Evolutionary conservation across 2,797 vertebrate species (phyloP), one percentile per base, ranked within the genome.

Genomic region (Phalanger gymnotis): DNA sequence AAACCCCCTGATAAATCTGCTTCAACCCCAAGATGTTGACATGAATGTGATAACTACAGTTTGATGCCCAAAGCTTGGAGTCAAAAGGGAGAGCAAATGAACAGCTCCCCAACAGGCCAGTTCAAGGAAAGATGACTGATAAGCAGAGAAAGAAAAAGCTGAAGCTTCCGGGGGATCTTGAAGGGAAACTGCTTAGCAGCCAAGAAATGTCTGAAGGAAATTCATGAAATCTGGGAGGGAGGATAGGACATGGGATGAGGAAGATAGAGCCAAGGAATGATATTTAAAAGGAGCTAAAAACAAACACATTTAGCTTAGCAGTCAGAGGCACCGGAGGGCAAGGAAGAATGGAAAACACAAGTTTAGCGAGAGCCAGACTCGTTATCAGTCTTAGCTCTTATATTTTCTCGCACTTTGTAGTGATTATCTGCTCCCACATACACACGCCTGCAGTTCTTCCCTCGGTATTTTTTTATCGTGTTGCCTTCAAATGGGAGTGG

Each of bases 61-160:
- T 58, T 57, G 0, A 0, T 12, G n/a, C n/a, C 6, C 93, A 13
- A 2, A 7, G 34, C 27, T 54, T 95, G 91, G 53, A 81, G 40
- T 96, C 54, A 91, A 52, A 95, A 94, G 73, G 90, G n/a, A 96
- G 13, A 96, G 56, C 96, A 96, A 94, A 96, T 66, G 1, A 94
- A 57, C 57, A 58, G 28, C 58, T 95, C 40, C 73, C n/a, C 52
- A 1, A 5, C 30, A 90, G 28, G 12, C 95, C 95, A 94, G 61
- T 30, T 34, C 47, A 90, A 90, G 95, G 53, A 91, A 90, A 53
- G 93, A 51, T 91, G 55, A 22, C 30, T 94, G 92, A 90, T 96
- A 97, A 97, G 51, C 91, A 54, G n/a, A 52, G 92, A 97, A 97
- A 96, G 93, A 92, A 97, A 34, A 81, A 96, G 53, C 27, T 95